Evolutionary conservation across 2,113 vertebrate species (phyloP).

Genomic region (Macaca fascicularis): DNA sequence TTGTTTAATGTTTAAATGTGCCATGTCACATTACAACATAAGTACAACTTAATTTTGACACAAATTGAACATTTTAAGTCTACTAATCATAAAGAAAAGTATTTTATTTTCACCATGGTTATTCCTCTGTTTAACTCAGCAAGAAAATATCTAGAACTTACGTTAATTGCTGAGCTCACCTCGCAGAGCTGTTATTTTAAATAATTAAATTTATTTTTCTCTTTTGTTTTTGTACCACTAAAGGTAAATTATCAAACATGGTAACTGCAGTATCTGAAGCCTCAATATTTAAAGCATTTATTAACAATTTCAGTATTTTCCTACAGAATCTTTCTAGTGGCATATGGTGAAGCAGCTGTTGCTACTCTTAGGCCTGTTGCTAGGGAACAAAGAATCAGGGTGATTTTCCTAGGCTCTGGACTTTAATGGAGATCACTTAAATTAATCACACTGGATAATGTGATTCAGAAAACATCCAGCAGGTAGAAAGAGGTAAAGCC

Average conservation of each 20-base stretch:
- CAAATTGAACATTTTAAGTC: neutral
- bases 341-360: constrained; percentile 63
- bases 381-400: constrained; percentile 46
- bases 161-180: neutral
- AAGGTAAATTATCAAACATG: constrained; percentile 10
- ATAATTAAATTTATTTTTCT: constrained; percentile 21
- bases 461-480: constrained; percentile 50
- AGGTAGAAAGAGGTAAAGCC: constrained; percentile 51
- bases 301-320: constrained; percentile 14
- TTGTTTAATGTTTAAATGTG: constrained; percentile 8
- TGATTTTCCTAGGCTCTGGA: constrained; percentile 59
- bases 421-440: constrained; percentile 66
- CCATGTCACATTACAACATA: neutral
- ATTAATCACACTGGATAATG: constrained; percentile 32
- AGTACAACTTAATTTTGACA: constrained; percentile 24
- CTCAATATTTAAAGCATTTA: constrained; percentile 29
- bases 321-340: constrained; percentile 31
- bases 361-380: constrained; percentile 53
- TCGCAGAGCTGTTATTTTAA: neutral
- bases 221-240: neutral
- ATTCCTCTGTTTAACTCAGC: neutral
- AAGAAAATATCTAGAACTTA: constrained; percentile 28
- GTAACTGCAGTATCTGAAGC: neutral
- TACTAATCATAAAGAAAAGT: neutral
- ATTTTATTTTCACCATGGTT: neutral